These are phyloP conservation scores for Lepetodrilus schrolli DNA, from an alignment of 2,888 invertebrate species.

Conservation along the genomic window DNA sequence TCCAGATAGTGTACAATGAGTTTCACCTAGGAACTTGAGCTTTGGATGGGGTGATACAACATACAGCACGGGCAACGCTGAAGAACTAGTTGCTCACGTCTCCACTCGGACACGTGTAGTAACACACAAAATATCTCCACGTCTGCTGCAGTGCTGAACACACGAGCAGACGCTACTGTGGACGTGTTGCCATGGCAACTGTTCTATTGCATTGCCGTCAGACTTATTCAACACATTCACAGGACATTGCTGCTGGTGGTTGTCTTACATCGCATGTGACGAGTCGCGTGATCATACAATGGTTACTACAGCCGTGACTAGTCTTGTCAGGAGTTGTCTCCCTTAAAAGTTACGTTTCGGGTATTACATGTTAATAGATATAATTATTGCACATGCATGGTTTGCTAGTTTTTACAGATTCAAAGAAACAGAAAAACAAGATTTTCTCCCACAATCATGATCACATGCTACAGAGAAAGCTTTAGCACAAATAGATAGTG, in stretches of 20 bases:
- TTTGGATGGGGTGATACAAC: background rate
- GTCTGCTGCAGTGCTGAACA: too few species aligned
- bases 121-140: too few species aligned
- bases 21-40: background rate
- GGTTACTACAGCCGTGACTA: conserved; percentile 4
- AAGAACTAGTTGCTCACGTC: too few species aligned
- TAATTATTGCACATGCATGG: conserved; percentile 22
- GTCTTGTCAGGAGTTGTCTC: conserved; percentile 3
- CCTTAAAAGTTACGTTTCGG: conserved; percentile 6
- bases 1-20: conserved; percentile 26
- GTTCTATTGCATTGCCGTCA: background rate
- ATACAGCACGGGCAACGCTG: background rate
- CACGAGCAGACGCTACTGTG: too few species aligned
- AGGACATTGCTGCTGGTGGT: conserved; percentile 8
- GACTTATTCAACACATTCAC: background rate
- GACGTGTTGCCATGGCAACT: too few species aligned
- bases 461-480: background rate
- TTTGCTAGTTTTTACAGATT: background rate
- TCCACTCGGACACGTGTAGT: too few species aligned
- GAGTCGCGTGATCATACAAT: background rate
- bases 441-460: background rate
- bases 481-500: too few species aligned
- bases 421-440: conserved; percentile 7
- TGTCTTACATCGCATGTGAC: background rate
- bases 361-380: background rate